These are phyloP conservation scores for Sakesphorus luctuosus DNA, from an alignment of 2,113 vertebrate genomes.

Conservation along the genomic window DNA sequence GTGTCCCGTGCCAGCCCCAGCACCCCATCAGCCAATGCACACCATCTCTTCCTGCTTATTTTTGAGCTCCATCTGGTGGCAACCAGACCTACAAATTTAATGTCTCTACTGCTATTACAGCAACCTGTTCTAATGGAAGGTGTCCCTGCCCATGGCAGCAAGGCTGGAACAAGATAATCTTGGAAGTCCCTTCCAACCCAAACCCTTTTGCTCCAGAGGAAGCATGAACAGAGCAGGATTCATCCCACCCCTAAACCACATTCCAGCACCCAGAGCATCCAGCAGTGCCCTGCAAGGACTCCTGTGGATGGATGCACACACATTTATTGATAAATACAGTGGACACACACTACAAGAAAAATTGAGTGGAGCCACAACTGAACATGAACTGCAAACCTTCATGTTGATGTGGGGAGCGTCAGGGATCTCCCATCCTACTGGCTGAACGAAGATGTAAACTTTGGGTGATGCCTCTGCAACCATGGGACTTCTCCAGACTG, in stretches of 20 bases:
- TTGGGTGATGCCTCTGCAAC: neutral
- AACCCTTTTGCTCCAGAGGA: neutral
- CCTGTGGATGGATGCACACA: neutral
- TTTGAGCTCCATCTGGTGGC: slow-evolving; percentile 54
- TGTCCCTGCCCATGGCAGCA: neutral
- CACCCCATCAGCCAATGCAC: rapidly evolving
- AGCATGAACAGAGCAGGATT: neutral
- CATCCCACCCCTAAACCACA: neutral
- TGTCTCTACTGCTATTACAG: neutral
- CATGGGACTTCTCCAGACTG: neutral
- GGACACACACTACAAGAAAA: neutral
- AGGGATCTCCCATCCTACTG: neutral
- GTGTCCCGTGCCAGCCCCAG: neutral
- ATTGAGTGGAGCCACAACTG: neutral
- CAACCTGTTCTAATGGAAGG: neutral
- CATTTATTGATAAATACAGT: slow-evolving; percentile 49
- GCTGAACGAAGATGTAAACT: neutral
- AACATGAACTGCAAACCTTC: slow-evolving; percentile 10
- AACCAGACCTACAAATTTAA: neutral
- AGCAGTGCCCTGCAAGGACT: neutral
- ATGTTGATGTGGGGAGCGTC: neutral
- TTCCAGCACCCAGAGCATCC: neutral
- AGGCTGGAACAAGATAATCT: neutral
- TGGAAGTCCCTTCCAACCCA: neutral
- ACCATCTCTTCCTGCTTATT: neutral